phyloP scores from a whole-genome alignment of 2,888 invertebrate species.

The Lepetodrilus schrolli region DNA sequence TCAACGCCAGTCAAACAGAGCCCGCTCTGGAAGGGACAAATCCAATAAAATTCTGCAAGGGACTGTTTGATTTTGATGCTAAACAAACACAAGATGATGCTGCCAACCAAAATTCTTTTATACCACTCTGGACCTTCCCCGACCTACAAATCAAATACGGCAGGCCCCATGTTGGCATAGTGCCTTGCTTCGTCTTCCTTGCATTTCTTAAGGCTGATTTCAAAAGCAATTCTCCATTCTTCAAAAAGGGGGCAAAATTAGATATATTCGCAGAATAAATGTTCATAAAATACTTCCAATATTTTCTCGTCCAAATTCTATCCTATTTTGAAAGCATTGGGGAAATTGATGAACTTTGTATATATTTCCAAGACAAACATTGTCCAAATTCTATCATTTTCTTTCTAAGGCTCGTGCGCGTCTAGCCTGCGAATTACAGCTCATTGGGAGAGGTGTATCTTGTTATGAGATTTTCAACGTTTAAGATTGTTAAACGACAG shows the following conservation, averaged over 20 bases:
- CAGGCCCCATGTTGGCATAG: slow-evolving; percentile 27
- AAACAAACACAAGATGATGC: slow-evolving; percentile 38
- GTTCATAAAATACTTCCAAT: slow-evolving; percentile 23
- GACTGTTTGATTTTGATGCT: slow-evolving; percentile 41
- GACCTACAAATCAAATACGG: slow-evolving; percentile 37
- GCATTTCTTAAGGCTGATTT: slow-evolving; percentile 16
- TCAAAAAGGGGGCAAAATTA: slow-evolving; percentile 22
- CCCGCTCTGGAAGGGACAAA: slow-evolving; percentile 33
- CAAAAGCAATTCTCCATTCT: slow-evolving; percentile 23
- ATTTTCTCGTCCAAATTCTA: slow-evolving; percentile 19
- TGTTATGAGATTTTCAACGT: background rate
- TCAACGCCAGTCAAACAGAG: slow-evolving; percentile 32
- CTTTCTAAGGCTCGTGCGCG: slow-evolving; percentile 10
- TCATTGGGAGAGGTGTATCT: no score
- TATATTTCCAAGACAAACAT: slow-evolving; percentile 22
- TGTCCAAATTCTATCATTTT: background rate
- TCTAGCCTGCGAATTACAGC: background rate
- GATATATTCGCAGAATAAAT: slow-evolving; percentile 26
- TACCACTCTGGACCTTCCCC: slow-evolving; percentile 30
- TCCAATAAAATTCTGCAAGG: slow-evolving; percentile 40
- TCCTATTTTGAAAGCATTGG: background rate
- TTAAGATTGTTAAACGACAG: no score
- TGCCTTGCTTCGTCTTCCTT: slow-evolving; percentile 11
- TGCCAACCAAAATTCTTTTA: slow-evolving; percentile 34
- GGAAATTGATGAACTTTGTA: slow-evolving; percentile 24